Conservation (phyloP, 2,888 invertebrate species). For the Agapostemon virescens region DNA sequence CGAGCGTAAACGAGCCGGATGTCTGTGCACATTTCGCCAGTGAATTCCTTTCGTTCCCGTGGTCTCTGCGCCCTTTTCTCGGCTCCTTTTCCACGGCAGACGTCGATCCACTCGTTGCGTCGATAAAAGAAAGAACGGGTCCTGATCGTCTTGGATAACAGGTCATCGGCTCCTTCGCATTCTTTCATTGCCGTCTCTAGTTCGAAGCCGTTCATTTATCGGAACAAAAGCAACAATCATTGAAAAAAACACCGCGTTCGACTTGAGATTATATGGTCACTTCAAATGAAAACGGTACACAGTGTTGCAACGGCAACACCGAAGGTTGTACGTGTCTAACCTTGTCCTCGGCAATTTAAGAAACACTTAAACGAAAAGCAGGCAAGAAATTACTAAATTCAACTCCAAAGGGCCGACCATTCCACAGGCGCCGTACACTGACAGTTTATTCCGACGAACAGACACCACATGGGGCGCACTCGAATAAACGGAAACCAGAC, state of each 20-base stretch:
- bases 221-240: background rate
- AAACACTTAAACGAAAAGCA: too few relatives aligned
- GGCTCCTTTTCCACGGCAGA: conserved; percentile 1
- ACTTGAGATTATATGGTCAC: background rate
- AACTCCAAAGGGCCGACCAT: too few relatives aligned
- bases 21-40: conserved; percentile 35
- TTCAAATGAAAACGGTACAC: too few relatives aligned
- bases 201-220: background rate
- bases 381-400: too few relatives aligned
- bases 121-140: conserved; percentile 22
- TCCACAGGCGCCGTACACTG: too few relatives aligned
- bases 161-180: background rate
- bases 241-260: background rate
- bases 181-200: background rate
- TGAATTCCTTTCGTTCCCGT: conserved; percentile 44
- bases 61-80: background rate
- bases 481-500: too few relatives aligned
- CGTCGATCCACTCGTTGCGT: conserved; percentile 7
- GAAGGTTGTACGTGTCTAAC: too few relatives aligned
- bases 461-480: too few relatives aligned
- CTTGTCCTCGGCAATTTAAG: too few relatives aligned
- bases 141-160: conserved; percentile 19
- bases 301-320: too few relatives aligned
- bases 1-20: conserved; percentile 27
- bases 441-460: too few relatives aligned